Evolutionary conservation across 1,140 invertebrate genomes (phyloP), one percentile per base, ranked within the genome.

Genomic region (Drosophila littoralis): DNA sequence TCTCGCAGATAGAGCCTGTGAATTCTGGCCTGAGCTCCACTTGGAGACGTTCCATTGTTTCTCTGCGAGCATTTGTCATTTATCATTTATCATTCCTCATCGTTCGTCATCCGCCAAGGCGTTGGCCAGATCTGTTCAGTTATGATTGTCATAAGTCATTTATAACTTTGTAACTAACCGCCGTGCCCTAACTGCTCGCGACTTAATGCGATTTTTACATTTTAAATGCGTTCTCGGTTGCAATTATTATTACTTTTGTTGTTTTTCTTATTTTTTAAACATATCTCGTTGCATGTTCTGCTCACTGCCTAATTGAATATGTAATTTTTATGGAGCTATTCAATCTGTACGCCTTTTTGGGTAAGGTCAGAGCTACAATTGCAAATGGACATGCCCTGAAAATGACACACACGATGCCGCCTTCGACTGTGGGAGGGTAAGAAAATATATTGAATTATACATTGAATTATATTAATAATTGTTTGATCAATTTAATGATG

Each of bases 231-330:
- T 75, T 80, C 42, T 55, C 17, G 63, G 69, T 55, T 63, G 68
- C 73, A 46, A 59, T 59, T 59, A 88, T 85, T 86, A 77, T 77
- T 73, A 80, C 66, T 71, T 72, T 57, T n/a, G 35, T 33, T 36
- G 2, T 43, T 13, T 33, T 43, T 48, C 38, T 46, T 22, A 55
- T 33, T 43, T 36, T 61, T 46, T 22, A 48, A 65, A 86, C 79
- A 86, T 63, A 77, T 75, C 72, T 73, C 68, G 15, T 69, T 82
- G 59, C 65, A 68, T 86, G 79, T 83, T 73, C 61, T 57, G 69
- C 60, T 68, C 42, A 54, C 35, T 28, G 51, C 54, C 51, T 75
- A 70, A 64, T 75, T 75, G 66, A 75, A 75, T 75, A 63, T 75
- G 33, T 63, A 52, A 58, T 59, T 70, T 64, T 69, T 55, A 74